These are phyloP conservation scores for Spea hammondii DNA, from an alignment of 2,797 vertebrate species.

Conservation along the genomic window DNA sequence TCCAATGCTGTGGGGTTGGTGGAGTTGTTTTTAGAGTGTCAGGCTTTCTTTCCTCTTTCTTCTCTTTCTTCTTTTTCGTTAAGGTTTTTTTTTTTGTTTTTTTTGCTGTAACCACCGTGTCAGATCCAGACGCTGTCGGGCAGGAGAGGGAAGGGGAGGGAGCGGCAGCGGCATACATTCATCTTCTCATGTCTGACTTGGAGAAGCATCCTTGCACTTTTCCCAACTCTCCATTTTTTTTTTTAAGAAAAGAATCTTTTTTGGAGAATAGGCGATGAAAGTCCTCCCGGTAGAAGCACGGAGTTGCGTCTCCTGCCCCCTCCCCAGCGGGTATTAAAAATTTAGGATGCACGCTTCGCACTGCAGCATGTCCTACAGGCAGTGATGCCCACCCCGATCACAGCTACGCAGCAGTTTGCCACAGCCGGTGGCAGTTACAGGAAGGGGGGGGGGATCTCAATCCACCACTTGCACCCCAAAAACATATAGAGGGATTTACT, in stretches of 20 bases:
- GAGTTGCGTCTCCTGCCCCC: conserved; percentile 32
- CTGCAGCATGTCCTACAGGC: conserved; percentile 47
- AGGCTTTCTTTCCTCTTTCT: neutral
- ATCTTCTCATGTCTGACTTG: conserved; percentile 28
- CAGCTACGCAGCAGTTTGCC: conserved; percentile 20
- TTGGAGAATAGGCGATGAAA: conserved; percentile 7
- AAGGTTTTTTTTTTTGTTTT: conserved; percentile 13
- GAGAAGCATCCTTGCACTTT: conserved; percentile 40
- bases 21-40: conserved; percentile 12
- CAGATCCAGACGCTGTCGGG: conserved; percentile 43
- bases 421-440: neutral
- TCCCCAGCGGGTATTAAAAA: conserved; percentile 42
- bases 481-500: neutral
- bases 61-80: neutral
- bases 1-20: conserved; percentile 22
- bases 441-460: too few species aligned
- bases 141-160: conserved; percentile 23
- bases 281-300: conserved; percentile 5
- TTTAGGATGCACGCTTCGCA: conserved; percentile 48
- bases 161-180: neutral
- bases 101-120: conserved; percentile 31
- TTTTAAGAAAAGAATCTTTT: neutral
- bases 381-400: conserved; percentile 43
- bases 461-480: neutral
- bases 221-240: conserved; percentile 34